Evolutionary conservation across 2,113 vertebrate genomes (phyloP).

Genomic region (Macroglossus sobrinus): DNA sequence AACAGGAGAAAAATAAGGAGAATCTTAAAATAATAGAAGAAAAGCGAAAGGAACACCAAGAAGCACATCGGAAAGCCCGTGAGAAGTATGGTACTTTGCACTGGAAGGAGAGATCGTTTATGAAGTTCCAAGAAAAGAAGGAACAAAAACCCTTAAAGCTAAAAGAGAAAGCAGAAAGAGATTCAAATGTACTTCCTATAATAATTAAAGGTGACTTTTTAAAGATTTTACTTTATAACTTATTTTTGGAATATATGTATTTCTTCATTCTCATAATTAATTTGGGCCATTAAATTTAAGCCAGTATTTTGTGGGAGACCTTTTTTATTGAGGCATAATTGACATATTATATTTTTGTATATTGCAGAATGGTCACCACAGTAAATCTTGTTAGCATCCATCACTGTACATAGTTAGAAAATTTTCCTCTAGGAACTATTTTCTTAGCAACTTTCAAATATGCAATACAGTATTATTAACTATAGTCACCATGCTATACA

Average conservation of each 20-base stretch:
- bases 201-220: conserved; percentile 91
- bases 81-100: conserved; percentile 82
- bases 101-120: conserved; percentile 87
- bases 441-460: background rate
- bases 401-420: background rate
- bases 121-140: conserved; percentile 83
- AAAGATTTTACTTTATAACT: conserved; percentile 25
- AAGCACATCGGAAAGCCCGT: conserved; percentile 82
- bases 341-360: background rate
- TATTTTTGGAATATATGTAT: background rate
- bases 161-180: conserved; percentile 81
- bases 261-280: conserved; percentile 16
- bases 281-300: conserved; percentile 11
- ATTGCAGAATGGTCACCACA: background rate
- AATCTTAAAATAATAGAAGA: conserved; percentile 85
- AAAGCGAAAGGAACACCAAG: conserved; percentile 87
- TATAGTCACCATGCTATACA: background rate
- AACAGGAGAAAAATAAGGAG: conserved; percentile 84
- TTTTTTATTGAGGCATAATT: background rate
- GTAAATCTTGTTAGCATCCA: background rate
- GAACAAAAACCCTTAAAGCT: conserved; percentile 60
- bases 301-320: background rate
- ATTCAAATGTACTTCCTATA: conserved; percentile 80
- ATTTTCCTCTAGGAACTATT: background rate
- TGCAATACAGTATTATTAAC: background rate